Evolutionary conservation across 2,888 invertebrate genomes (phyloP), one percentile per base, ranked within the genome.

Genomic region (Perizoma flavofasciatum): DNA sequence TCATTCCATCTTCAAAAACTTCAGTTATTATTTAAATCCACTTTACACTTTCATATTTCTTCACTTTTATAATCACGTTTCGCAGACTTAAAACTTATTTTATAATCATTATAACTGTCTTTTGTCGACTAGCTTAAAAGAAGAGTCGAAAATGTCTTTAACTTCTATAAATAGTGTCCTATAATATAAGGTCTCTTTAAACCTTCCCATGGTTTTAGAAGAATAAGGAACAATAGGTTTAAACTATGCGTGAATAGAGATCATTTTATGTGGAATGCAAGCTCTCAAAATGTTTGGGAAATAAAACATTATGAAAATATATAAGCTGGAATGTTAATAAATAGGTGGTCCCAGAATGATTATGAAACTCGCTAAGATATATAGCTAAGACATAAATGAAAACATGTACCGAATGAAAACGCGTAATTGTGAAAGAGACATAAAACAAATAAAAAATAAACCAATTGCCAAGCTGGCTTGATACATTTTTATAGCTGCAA

Each of bases 211-310:
- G 37, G 39, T 51, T 55, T 62, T 48, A 34, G 32, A 57, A 52
- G 48, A 39, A 55, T 49, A 50, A 59, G 37, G 46, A 57, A 59
- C 53, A 45, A 45, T 52, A 45, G 44, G 51, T 41, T 69, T 66
- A 57, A 34, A 52, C 43, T 54, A 64, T 64, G 55, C 22, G 22
- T 67, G 49, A 65, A 71, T 71, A 78, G 82, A 81, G 81, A 81
- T 82, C 78, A 77, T 66, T 71, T 75, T 62, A 66, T 66, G 71
- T 72, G 76, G 77, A 77, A 79, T 78, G 75, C 70, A 40, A 44
- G 48, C 44, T 46, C 22, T 22, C 22, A 22, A 22, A 22, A 22
- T 22, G 22, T 22, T 22, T 22, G 22, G 22, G 22, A 22, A 22
- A 22, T n/a, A 22, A 22, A 22, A 22, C 11, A 39, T 49, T 39